Evolutionary conservation across 2,113 vertebrate genomes (phyloP).

Genomic region (Megatriorchis doriae): DNA sequence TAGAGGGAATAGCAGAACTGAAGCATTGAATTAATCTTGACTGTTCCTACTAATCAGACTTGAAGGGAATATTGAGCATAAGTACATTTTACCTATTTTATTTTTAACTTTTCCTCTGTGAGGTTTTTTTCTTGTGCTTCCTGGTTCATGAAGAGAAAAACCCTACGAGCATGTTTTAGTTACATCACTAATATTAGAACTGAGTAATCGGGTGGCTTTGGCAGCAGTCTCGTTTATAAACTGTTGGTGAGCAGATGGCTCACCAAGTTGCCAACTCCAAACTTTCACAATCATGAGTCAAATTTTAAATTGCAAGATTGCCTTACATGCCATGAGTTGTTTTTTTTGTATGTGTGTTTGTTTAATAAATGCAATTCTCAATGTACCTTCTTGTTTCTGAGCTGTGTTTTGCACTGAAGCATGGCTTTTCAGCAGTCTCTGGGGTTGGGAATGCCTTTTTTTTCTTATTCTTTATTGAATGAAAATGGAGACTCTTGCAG

Average conservation of each 20-base stretch:
- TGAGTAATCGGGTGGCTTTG: conserved; percentile 57
- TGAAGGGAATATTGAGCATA: background rate
- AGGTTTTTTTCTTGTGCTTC: background rate
- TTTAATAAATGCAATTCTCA: background rate
- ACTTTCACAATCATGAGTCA: conserved; percentile 58
- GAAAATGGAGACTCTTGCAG: background rate
- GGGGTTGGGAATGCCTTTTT: background rate
- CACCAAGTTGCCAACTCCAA: conserved; percentile 54
- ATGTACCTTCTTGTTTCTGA: background rate
- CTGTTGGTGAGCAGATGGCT: conserved; percentile 62
- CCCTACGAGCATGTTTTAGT: conserved; percentile 5
- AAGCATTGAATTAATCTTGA: background rate
- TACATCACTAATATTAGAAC: conserved; percentile 64
- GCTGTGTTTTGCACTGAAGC: background rate
- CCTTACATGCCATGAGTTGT: background rate
- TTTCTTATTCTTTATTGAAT: background rate
- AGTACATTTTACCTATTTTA: background rate
- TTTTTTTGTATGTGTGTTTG: background rate
- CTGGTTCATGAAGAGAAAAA: conserved; percentile 26
- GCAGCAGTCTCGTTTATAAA: conserved; percentile 47
- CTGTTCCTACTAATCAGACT: background rate
- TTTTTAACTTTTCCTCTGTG: background rate
- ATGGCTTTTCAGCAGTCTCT: background rate
- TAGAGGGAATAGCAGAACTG: background rate
- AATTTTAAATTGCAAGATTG: conserved; percentile 14